Evolutionary conservation across 2,113 vertebrate species (phyloP), one percentile per base, ranked within the genome.

Genomic region (Microtus ochrogaster): DNA sequence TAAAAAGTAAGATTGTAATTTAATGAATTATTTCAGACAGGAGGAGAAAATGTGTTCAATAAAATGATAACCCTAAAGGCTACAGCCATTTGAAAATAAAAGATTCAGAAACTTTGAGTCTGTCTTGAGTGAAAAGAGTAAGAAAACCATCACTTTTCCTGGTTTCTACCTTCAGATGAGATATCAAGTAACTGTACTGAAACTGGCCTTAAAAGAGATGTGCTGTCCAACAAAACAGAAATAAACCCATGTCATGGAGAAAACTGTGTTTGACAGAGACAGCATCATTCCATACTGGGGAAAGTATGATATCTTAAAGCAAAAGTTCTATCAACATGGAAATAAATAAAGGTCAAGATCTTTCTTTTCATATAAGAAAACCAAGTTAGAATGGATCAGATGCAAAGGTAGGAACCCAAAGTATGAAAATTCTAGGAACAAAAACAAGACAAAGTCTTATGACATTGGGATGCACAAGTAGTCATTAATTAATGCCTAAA

Each of bases 1-100:
- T 33, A 84, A 88, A 96, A 81, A 30, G 2, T 36, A 52, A 78
- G 1, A 0, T 58, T 52, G 41, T 73, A 70, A 49, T 74, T 36
- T 72, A 77, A 70, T n/a, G 58, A 78, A 52, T 88, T 52, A 76
- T 76, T 19, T 92, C 0, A 22, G 63, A 9, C 4, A 89, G 28
- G 16, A 28, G 4, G 47, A 6, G 85, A 79, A 49, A 41, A 44
- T 19, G 5, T 84, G 41, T 49, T 96, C 68, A 7, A 17, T 44
- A n/a, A 79, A 91, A 90, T 61, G 52, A 63, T 93, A 82, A 61
- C n/a, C 73, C 49, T 61, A 28, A 96, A 90, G 5, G 83, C 16
- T 17, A 84, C 44, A 65, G 28, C 1, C 2, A 22, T 30, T 19
- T 36, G 76, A 78, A 78, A 78, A 30, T 19, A 44, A 65, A 65